phyloP scores from a whole-genome alignment of 2,797 vertebrate species.

The Peromyscus eremicus region DNA sequence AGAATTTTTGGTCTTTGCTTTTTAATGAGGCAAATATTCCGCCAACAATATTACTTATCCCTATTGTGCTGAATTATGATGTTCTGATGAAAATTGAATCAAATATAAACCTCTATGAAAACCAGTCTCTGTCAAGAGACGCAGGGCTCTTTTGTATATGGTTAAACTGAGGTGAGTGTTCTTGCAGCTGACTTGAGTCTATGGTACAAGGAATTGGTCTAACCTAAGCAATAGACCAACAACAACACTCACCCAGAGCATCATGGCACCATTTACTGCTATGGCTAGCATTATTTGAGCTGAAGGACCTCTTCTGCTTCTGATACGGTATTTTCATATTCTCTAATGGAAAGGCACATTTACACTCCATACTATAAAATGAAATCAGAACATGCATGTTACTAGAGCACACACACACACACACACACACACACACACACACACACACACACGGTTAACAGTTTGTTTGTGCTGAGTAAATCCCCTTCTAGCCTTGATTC shows the following conservation, averaged over 20 bases:
- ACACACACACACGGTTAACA: background rate
- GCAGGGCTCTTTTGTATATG: background rate
- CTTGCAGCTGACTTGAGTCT: slow-evolving; percentile 79
- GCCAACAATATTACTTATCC: slow-evolving; percentile 91
- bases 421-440: background rate
- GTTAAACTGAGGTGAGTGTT: background rate
- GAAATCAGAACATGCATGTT: background rate
- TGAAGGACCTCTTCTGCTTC: background rate
- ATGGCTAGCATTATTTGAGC: background rate
- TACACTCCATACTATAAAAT: background rate
- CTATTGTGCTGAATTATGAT: slow-evolving; percentile 91
- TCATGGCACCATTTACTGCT: fast-evolving
- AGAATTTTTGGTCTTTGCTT: slow-evolving; percentile 81
- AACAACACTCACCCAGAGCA: fast-evolving
- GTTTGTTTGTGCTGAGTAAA: background rate
- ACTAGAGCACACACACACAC: background rate
- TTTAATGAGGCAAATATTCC: slow-evolving; percentile 91
- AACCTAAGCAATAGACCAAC: slow-evolving; percentile 35
- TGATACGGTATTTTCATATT: background rate
- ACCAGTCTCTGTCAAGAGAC: slow-evolving; percentile 90
- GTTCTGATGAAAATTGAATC: slow-evolving; percentile 89
- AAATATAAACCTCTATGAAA: slow-evolving; percentile 94
- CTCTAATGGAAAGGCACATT: background rate
- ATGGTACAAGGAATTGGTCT: slow-evolving; percentile 81
- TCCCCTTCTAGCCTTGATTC: background rate